Evolutionary conservation across 2,797 vertebrate species (phyloP), one percentile per base, ranked within the genome.

Genomic region (Parauchenoglanis punctatus): DNA sequence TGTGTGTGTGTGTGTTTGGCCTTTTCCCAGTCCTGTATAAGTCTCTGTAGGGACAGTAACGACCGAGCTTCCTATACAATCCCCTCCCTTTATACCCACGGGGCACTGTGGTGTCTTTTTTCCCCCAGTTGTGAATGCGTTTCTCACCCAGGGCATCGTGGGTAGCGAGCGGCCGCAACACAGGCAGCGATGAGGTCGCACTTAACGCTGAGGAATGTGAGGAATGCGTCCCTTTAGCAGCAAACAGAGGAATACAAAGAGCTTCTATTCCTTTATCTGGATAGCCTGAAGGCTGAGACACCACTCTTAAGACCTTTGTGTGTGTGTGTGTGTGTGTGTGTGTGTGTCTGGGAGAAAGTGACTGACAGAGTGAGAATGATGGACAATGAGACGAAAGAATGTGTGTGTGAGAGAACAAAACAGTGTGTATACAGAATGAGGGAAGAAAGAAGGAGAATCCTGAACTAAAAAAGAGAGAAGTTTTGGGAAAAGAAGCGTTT

Each of bases 121-220:
- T 40, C 20, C 80, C 68, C 31, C 56, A 77, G 77, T 86, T 81
- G 83, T 87, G 17, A 35, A 90, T 91, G 91, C 92, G 92, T 94
- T 95, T 94, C 92, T 95, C 92, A 93, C 93, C 90, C 89, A 93
- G 91, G 93, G 93, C 93, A 93, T 93, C 93, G 72, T 94, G 93
- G 92, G 93, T 89, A 90, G 90, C 92, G 93, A 94, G 92, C 56
- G 88, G 92, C 91, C 25, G 5, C 94, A 93, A 93, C 95, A 93
- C 91, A 87, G 90, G 90, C 59, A 88, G 92, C 90, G 89, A 93
- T 91, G 92, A 93, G 93, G 91, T 91, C 87, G 88, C 90, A 68
- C 88, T 95, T 91, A 92, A 92, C 90, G 90, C 93, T 80, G 84
- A 94, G 92, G 94, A 93, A 95, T 96, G 90, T 90, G 88, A 92